Evolutionary conservation across 64 coral and sea anemone species (phyloP).

Genomic region (Trachythela sp.): DNA sequence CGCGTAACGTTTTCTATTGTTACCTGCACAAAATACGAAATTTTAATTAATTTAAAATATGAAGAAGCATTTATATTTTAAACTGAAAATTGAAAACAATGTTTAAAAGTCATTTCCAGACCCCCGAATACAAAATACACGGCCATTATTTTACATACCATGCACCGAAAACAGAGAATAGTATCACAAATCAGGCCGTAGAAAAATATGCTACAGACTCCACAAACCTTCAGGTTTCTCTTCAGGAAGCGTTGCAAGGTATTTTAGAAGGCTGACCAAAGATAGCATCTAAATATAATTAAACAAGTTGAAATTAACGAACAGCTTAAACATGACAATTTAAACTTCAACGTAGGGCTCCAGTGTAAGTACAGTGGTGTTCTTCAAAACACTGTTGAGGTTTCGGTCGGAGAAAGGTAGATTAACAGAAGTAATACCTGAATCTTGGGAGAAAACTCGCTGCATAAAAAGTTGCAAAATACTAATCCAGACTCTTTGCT

Average conservation of each 20-base stretch:
- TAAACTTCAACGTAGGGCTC: no score
- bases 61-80: not conserved
- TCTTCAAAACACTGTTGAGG: not conserved
- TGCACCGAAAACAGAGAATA: no score
- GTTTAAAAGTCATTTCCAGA: no score
- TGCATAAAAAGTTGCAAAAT: slow-evolving; percentile 6
- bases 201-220: not conserved
- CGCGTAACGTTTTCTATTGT: not conserved
- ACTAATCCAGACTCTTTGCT: not conserved
- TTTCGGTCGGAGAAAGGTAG: no score
- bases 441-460: not conserved
- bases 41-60: not conserved
- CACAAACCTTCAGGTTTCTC: slow-evolving; percentile 71
- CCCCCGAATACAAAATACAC: no score
- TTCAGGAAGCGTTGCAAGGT: slow-evolving; percentile 50
- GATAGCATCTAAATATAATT: slow-evolving; percentile 34
- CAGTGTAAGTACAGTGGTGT: no score
- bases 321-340: no score
- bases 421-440: not conserved
- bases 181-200: no score
- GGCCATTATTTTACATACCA: no score
- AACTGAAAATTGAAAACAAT: no score
- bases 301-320: not conserved
- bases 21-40: not conserved
- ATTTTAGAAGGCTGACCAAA: slow-evolving; percentile 59